Percentiles rank a stretch among this genome's conserved stretches.
Evolutionary conservation across 2,113 vertebrate species (phyloP).

Genomic region (Ceratotherium simum): DNA sequence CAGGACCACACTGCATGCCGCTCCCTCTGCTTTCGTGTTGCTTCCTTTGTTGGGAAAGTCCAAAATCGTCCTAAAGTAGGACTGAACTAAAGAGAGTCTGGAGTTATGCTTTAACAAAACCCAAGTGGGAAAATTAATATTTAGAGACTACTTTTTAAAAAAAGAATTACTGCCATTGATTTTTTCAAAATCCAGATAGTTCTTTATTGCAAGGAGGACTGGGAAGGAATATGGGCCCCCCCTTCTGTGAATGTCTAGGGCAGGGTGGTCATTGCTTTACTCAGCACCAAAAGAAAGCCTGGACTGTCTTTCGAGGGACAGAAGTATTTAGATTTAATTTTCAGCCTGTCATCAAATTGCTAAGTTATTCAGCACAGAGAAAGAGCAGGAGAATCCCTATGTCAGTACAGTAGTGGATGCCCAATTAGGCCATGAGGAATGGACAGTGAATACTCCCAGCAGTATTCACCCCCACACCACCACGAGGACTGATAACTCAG

Average conservation of each 20-base stretch:
- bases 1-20: neutral
- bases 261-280: neutral
- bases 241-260: neutral
- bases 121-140: neutral
- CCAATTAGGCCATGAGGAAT: neutral
- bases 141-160: neutral
- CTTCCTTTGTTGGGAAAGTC: neutral
- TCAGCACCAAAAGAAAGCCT: neutral
- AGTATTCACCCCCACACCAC: neutral
- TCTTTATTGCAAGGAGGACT: neutral
- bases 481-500: neutral
- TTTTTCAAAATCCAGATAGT: neutral
- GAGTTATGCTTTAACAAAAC: neutral
- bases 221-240: neutral
- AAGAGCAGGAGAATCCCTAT: neutral
- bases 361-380: neutral
- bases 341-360: neutral
- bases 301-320: neutral
- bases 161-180: neutral
- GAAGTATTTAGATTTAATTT: neutral
- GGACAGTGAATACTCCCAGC: no score
- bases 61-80: conserved; percentile 53
- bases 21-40: neutral
- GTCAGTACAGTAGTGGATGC: neutral
- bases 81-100: neutral